Conservation (phyloP, 1,140 invertebrate genomes). For the Macrobrachium rosenbergii region DNA sequence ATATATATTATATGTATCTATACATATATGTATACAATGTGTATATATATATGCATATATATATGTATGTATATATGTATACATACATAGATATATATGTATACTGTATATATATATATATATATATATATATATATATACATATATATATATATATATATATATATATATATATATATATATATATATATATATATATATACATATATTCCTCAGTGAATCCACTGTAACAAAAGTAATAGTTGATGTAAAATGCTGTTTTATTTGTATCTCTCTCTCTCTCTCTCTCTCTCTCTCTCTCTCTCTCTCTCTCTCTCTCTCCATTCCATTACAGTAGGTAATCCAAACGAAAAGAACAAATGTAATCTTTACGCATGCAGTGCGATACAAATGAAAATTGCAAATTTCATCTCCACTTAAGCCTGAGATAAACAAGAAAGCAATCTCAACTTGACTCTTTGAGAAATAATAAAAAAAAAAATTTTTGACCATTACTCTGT, state of each 20-base stretch:
- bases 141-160: not conserved
- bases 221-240: no score
- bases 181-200: not conserved
- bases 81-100: not conserved
- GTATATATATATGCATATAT: not conserved
- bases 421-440: not conserved
- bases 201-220: not conserved
- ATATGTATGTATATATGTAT: not conserved
- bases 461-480: no score
- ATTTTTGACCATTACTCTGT: no score
- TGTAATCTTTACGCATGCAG: no score
- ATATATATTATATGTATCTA: not conserved
- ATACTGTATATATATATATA: not conserved
- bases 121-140: not conserved
- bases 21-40: not conserved
- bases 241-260: no score
- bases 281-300: constrained; percentile 22
- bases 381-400: no score
- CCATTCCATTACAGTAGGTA: no score
- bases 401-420: no score
- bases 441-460: no score
- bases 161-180: not conserved
- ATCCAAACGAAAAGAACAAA: no score
- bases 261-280: not conserved
- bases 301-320: not conserved